Base-by-base conservation (phyloP, 2,113 vertebrate species). In the Glaucidium brasilianum region DNA sequence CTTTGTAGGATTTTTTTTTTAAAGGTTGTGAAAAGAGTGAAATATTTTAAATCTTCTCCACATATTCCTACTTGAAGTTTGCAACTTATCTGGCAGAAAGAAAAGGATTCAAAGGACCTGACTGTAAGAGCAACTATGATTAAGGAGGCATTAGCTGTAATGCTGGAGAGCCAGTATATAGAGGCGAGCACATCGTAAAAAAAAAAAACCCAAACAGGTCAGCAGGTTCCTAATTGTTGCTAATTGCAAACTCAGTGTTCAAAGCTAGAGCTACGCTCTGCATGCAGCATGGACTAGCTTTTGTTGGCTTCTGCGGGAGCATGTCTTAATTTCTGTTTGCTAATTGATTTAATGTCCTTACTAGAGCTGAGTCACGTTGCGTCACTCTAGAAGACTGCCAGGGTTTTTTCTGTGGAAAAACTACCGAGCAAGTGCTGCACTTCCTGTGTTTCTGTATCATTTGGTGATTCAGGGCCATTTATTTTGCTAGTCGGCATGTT, bases 61-160 rank as follows among this genome's bases (percentile, higher is more conserved):
- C 52, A 4, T 34, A 59, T n/a, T 94, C 69, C 29, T 32, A 43
- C 26, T 62, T 35, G 85, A 84, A 88, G 53, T 66, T 92, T 91
- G 43, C 91, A 73, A 39, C 62, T 86, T 71, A 63, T 73, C 83
- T 95, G 93, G 43, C 85, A 59, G 75, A 85, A 93, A 88, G 80
- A 82, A 80, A 96, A 96, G 83, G 79, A 93, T 90, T 93, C 52
- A 68, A 69, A 95, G 89, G 94, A 73, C 60, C 91, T 94, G 96
- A 89, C 89, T 97, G 92, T 96, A 96, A 96, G 83, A 96, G 94
- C 80, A 85, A 13, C 79, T 72, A 52, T 86, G 93, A 96, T 98
- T 94, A 96, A 94, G 49, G 88, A 95, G 83, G 92, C 56, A 90
- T 96, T 96, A 97, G 89, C 87, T 59, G 59, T 88, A 95, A 88